Conservation (phyloP, 2,113 vertebrate species). For the Poeciliopsis turrubarensis region DNA sequence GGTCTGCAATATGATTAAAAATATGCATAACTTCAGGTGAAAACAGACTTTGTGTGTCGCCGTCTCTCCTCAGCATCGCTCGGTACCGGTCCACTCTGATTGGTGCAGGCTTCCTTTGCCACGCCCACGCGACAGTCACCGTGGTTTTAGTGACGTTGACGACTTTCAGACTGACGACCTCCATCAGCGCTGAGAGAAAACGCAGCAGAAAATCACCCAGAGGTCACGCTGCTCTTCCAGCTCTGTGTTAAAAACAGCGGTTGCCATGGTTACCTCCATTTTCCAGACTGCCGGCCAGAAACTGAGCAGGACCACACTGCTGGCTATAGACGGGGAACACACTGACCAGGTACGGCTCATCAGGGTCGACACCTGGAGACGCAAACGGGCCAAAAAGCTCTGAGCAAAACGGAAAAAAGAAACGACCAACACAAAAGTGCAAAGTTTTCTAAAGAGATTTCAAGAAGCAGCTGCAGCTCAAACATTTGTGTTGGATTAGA, state of each 20-base stretch:
- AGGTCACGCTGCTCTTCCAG: background rate
- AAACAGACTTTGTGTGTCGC: conserved; percentile 25
- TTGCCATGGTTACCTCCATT: conserved; percentile 54
- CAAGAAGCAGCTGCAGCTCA: too few relatives aligned
- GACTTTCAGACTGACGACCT: conserved; percentile 26
- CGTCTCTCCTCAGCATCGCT: conserved; percentile 25
- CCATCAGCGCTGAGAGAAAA: conserved; percentile 56
- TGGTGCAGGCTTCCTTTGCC: conserved; percentile 34
- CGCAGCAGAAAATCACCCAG: background rate
- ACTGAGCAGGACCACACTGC: conserved; percentile 48
- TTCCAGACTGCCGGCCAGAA: conserved; percentile 58
- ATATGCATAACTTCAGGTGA: background rate
- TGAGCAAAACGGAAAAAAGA: too few relatives aligned
- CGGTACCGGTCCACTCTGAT: conserved; percentile 51
- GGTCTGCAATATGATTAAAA: background rate
- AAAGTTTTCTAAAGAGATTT: too few relatives aligned
- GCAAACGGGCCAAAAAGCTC: background rate
- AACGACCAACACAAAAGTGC: too few relatives aligned
- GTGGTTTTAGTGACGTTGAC: conserved; percentile 34
- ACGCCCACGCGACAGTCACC: conserved; percentile 46
- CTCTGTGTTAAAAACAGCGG: background rate
- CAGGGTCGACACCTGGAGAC: conserved; percentile 44
- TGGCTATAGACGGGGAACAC: conserved; percentile 52
- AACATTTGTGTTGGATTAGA: too few relatives aligned
- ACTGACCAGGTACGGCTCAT: conserved; percentile 53